These are phyloP conservation scores for Porites divaricata DNA, from an alignment of 92 coral and sea anemone genomes.

Conservation along the genomic window DNA sequence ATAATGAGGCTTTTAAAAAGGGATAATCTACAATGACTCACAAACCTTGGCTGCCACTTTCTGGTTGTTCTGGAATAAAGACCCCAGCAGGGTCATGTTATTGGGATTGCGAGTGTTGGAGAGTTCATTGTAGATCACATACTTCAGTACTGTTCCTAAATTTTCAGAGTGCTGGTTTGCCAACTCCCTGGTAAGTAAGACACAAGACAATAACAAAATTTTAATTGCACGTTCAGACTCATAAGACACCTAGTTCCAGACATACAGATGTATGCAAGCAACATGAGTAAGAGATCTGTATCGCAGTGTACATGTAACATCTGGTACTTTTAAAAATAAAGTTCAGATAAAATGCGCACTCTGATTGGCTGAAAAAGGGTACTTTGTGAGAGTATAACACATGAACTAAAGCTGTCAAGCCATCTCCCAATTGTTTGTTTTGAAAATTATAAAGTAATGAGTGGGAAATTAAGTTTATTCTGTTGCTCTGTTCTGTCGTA, in stretches of 20 bases:
- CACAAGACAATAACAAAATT: background rate
- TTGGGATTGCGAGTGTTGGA: constrained; percentile 95
- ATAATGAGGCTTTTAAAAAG: background rate
- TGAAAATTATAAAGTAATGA: no score
- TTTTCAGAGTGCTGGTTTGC: constrained; percentile 90
- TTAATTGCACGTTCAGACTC: background rate
- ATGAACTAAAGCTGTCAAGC: no score
- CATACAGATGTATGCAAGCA: no score
- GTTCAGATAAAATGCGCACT: no score
- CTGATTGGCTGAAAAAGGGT: no score
- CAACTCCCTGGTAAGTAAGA: constrained; percentile 72
- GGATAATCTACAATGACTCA: background rate
- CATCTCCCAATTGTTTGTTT: no score
- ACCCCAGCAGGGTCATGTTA: constrained; percentile 91
- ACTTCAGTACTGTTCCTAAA: constrained; percentile 87
- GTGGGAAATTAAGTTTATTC: no score
- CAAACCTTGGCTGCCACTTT: constrained; percentile 90
- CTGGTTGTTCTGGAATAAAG: constrained; percentile 84
- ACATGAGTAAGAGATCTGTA: no score
- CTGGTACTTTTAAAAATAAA: no score
- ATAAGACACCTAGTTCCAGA: background rate
- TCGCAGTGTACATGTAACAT: no score
- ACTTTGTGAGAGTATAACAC: no score
- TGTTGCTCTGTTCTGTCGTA: no score
- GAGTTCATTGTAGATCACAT: constrained; percentile 94